A percentile compares a stretch with the other conserved stretches of the same genome.
Evolutionary conservation across 2,888 invertebrate genomes (phyloP).

Genomic region (Pammene aurita): DNA sequence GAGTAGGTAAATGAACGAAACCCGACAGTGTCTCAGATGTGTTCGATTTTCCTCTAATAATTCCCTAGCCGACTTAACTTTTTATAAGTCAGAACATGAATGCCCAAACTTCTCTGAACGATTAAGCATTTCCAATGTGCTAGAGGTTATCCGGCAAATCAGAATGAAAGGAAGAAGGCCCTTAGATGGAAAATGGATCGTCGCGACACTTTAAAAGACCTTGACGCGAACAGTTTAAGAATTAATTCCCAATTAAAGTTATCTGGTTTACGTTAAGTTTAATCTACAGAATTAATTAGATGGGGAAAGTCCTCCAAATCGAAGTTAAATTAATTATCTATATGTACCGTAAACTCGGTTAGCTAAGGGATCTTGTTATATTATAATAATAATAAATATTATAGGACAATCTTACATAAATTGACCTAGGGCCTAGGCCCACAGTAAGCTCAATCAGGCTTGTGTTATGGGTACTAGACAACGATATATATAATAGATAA

Average conservation of each 20-base stretch:
- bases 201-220: background rate
- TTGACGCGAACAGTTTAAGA: background rate
- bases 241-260: background rate
- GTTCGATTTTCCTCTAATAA: background rate
- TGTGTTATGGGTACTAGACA: no score
- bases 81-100: background rate
- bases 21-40: background rate
- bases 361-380: no score
- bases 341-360: no score
- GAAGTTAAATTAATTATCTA: no score
- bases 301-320: no score
- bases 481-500: no score
- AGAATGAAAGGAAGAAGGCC: background rate
- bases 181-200: background rate
- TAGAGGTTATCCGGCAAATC: conserved; percentile 2
- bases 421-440: no score
- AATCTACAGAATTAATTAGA: background rate
- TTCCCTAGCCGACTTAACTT: conserved; percentile 11
- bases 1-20: background rate
- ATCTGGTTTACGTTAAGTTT: background rate
- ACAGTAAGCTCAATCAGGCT: no score
- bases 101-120: conserved; percentile 6
- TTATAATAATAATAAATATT: no score
- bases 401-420: no score
- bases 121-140: conserved; percentile 12